Conservation (phyloP, 2,113 vertebrate genomes). For the Ivindomyrus marchei region DNA sequence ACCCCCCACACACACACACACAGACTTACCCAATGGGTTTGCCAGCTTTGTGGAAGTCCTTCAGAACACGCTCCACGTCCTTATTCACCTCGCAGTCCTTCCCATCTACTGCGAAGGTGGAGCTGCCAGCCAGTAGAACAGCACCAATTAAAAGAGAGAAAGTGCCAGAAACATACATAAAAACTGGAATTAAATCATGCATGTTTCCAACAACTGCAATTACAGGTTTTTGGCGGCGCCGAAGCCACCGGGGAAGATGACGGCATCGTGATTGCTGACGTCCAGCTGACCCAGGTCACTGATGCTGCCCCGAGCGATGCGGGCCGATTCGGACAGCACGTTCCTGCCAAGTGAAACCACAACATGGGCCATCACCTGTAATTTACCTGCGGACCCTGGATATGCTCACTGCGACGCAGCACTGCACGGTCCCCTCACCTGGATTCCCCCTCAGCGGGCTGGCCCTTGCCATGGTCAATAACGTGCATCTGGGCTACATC, state of each 20-base stretch:
- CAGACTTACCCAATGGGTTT: conserved; percentile 75
- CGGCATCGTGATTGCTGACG: conserved; percentile 39
- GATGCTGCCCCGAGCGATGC: conserved; percentile 46
- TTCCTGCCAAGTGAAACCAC: conserved; percentile 33
- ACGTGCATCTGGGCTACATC: conserved; percentile 77
- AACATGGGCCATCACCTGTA: neutral
- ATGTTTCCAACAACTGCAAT: neutral
- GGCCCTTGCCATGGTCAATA: conserved; percentile 72
- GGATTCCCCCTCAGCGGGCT: conserved; percentile 62
- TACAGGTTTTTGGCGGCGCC: conserved; percentile 52
- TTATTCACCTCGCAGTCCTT: conserved; percentile 66
- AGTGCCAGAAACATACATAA: neutral
- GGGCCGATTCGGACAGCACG: conserved; percentile 48
- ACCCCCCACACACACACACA: neutral
- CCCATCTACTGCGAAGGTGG: conserved; percentile 75
- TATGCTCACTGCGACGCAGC: neutral
- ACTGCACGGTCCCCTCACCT: conserved; percentile 26
- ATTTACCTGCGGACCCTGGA: neutral
- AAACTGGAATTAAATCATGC: neutral
- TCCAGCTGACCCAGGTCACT: conserved; percentile 39
- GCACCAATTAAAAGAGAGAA: neutral
- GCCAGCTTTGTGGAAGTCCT: conserved; percentile 69
- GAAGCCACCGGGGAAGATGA: conserved; percentile 54
- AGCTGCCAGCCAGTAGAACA: conserved; percentile 52
- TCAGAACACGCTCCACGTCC: conserved; percentile 74